Conservation (phyloP, 1,140 invertebrate genomes). For the Pinna nobilis region DNA sequence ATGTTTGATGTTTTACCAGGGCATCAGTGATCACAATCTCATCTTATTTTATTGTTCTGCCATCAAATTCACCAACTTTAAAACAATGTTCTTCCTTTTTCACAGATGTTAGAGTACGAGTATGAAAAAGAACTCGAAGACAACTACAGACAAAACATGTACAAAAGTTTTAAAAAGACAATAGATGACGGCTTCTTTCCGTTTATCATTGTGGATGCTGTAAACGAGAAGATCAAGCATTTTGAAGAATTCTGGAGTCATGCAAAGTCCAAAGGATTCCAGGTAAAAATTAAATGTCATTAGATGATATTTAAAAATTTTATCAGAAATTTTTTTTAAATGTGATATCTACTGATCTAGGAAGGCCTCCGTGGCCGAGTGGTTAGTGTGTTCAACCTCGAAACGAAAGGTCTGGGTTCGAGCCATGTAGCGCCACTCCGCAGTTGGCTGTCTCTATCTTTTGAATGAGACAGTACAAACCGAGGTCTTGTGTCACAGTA, state of each 20-base stretch:
- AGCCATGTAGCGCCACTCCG: too few species aligned
- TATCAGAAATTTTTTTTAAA: background rate
- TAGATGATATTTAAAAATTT: background rate
- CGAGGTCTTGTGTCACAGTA: too few species aligned
- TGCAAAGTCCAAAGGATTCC: constrained; percentile 91
- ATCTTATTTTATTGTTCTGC: too few species aligned
- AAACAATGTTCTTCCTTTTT: background rate
- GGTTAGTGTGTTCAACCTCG: too few species aligned
- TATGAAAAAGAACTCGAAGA: constrained; percentile 91
- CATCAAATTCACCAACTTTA: too few species aligned
- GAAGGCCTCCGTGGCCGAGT: background rate
- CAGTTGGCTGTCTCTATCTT: too few species aligned
- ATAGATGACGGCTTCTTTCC: constrained; percentile 93
- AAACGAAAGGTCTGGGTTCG: too few species aligned
- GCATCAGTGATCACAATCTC: too few species aligned
- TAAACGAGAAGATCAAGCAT: constrained; percentile 80
- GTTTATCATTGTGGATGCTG: constrained; percentile 93
- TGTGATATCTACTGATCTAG: background rate
- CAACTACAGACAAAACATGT: constrained; percentile 86
- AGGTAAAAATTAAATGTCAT: constrained; percentile 78
- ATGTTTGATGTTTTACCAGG: too few species aligned
- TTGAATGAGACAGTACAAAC: too few species aligned
- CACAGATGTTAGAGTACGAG: constrained; percentile 92
- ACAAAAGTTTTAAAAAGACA: constrained; percentile 94
- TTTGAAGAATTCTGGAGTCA: constrained; percentile 93